Evolutionary conservation across 2,797 vertebrate species (phyloP), one percentile per base, ranked within the genome.

Genomic region (Crocodylus rhombifer): DNA sequence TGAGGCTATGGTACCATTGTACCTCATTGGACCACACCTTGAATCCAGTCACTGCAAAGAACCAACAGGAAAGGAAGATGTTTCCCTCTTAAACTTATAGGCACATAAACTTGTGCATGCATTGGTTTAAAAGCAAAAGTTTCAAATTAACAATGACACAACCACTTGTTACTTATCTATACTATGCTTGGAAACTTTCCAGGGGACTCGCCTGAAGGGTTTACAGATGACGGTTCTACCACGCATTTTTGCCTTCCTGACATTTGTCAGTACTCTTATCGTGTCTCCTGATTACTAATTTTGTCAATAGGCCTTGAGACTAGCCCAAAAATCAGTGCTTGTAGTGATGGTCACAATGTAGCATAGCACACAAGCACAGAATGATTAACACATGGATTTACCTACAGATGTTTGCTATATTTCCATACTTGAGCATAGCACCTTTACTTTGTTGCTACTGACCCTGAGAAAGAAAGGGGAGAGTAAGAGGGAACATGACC

Each of bases 1-100:
- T 1, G 97, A 92, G 69, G 94, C 92, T 23, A 98, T 61, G 55
- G 96, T 94, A 86, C 97, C 95, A 95, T 96, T 97, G 89, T 97
- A 98, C 92, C 97, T 98, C 98, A 98, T 95, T 93, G 26, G 94
- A 28, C 94, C 91, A 85, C 86, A 12, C n/a, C 83, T 88, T 86
- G 75, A 91, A 36, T 56, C 82, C 82, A 93, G 75, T 62, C 76
- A 69, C 30, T 26, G 79, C 89, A 77, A 30, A 77, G 67, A 13
- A 96, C 1, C 61, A 58, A 93, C 61, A 83, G 94, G 21, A 42
- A 86, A 83, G 91, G 80, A 2, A 69, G 15, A 60, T 4, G 6
- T 65, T 81, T 2, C 56, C 2, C 25, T 84, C 67, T 82, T 85
- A 74, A 81, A 91, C 76, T 3, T 14, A 84, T 0, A 0, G 2